These are phyloP conservation scores for Hydrotaea cyrtoneurina DNA, from an alignment of 2,888 invertebrate species.

Conservation along the genomic window DNA sequence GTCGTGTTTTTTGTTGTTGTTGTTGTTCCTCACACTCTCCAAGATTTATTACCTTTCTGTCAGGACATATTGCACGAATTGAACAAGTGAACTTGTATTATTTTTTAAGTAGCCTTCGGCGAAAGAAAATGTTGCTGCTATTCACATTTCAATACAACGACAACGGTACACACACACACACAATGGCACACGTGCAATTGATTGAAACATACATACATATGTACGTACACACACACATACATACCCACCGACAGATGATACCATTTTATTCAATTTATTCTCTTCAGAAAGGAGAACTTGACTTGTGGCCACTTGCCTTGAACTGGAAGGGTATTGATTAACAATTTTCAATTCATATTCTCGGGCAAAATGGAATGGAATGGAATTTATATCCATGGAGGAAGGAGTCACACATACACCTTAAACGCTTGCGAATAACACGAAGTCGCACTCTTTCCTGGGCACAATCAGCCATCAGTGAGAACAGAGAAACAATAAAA, in stretches of 20 bases:
- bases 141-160: background rate
- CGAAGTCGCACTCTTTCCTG: background rate
- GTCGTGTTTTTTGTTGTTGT: no score
- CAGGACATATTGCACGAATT: slow-evolving; percentile 51
- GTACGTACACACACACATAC: slow-evolving; percentile 5
- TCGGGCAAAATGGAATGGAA: slow-evolving; percentile 38
- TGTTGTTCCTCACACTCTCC: background rate
- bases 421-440: background rate
- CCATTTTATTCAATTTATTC: slow-evolving; percentile 22
- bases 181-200: slow-evolving; percentile 23
- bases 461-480: background rate
- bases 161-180: background rate
- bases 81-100: slow-evolving; percentile 46
- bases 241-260: background rate
- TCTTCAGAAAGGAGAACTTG: slow-evolving; percentile 69
- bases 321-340: slow-evolving; percentile 71
- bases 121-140: background rate
- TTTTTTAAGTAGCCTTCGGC: slow-evolving; percentile 52
- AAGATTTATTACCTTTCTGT: slow-evolving; percentile 60
- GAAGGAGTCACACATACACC: slow-evolving; percentile 26
- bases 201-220: background rate
- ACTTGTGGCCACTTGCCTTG: slow-evolving; percentile 69
- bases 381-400: slow-evolving; percentile 32
- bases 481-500: slow-evolving; percentile 20
- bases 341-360: slow-evolving; percentile 68